phyloP scores from a whole-genome alignment of 2,113 vertebrate genomes.

The Pycnonotus jocosus region DNA sequence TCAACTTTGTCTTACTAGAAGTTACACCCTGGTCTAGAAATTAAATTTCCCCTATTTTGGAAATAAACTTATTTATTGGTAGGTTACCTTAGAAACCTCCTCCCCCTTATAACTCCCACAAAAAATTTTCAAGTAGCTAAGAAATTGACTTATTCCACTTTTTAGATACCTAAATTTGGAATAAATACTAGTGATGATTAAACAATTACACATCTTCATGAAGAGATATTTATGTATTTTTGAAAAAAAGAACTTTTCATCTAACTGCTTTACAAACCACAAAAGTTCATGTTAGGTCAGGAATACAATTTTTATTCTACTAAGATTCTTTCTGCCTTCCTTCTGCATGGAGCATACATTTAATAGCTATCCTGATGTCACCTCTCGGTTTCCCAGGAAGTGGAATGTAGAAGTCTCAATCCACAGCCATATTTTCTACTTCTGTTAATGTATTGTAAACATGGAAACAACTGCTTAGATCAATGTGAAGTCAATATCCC shows the following conservation, averaged over 20 bases:
- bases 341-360: neutral
- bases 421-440: neutral
- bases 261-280: neutral
- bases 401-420: neutral
- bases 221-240: neutral
- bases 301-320: neutral
- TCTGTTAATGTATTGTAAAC: neutral
- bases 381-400: neutral
- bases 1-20: neutral
- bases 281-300: neutral
- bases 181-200: neutral
- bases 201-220: neutral
- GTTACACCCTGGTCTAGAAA: neutral
- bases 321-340: neutral
- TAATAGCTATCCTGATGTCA: neutral
- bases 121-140: neutral
- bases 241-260: constrained; percentile 6
- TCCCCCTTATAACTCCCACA: neutral
- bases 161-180: neutral
- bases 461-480: neutral
- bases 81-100: constrained; percentile 32
- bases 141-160: neutral
- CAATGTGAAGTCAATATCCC: neutral
- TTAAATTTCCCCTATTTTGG: neutral
- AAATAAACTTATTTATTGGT: constrained; percentile 24